Percentiles rank a stretch among this genome's conserved stretches.
Conservation (phyloP, 2,888 invertebrate genomes). For the Punctoribates punctum region DNA sequence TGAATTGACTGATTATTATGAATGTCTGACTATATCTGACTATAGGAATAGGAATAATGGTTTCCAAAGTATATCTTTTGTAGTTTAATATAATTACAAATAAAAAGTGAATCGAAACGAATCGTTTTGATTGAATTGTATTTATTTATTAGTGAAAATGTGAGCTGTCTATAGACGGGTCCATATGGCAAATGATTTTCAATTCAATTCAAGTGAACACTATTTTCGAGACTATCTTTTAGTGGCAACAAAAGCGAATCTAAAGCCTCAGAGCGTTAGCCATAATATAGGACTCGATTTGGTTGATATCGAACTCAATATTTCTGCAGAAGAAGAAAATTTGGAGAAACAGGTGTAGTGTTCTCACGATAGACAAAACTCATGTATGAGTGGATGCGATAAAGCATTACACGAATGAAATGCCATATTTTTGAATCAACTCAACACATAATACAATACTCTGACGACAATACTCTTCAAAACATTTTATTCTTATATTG, state of each 20-base stretch:
- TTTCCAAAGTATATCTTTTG: not conserved
- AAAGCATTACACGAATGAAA: constrained; percentile 19
- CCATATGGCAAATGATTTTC: not conserved
- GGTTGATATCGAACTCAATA: constrained; percentile 5
- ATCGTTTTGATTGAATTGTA: not conserved
- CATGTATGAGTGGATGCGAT: not conserved
- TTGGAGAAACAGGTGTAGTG: constrained; percentile 20
- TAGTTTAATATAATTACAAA: not conserved
- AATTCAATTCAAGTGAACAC: not conserved
- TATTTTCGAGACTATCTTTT: not conserved
- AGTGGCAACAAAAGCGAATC: not conserved
- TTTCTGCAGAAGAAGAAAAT: not conserved
- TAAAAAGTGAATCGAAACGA: constrained; percentile 6
- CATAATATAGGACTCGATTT: not conserved
- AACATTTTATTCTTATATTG: not conserved
- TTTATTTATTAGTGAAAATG: constrained; percentile 24
- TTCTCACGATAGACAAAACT: constrained; percentile 29
- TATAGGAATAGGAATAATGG: not conserved
- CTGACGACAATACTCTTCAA: too few species aligned
- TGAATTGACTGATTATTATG: too few species aligned
- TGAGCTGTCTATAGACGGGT: constrained; percentile 2
- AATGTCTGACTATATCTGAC: too few species aligned
- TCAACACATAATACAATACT: not conserved
- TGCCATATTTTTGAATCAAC: constrained; percentile 1
- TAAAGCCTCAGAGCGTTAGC: not conserved